These are phyloP conservation scores for Oreortyx pictus DNA, from an alignment of 2,797 vertebrate species.

Conservation along the genomic window DNA sequence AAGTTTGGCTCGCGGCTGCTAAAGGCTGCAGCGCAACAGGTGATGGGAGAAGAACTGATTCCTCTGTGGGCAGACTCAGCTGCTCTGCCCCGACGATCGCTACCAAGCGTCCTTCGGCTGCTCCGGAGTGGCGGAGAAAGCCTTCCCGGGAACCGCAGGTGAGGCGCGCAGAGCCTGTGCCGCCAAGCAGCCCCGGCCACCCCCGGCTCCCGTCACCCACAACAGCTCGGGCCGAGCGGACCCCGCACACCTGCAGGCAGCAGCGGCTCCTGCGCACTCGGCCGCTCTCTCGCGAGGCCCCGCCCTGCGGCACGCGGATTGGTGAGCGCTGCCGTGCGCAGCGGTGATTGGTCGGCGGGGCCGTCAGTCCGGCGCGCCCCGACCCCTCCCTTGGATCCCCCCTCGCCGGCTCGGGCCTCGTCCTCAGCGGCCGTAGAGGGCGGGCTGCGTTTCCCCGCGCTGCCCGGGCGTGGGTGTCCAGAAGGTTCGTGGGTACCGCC, in stretches of 20 bases:
- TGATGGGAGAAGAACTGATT: rapidly evolving
- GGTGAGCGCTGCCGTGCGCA: not conserved
- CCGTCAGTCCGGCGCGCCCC: conserved; percentile 49
- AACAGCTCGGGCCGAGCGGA: no score
- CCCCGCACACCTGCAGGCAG: not conserved
- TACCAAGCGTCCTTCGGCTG: no score
- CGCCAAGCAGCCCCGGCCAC: no score
- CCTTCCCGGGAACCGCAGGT: not conserved
- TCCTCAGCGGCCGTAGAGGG: not conserved
- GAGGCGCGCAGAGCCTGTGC: not conserved
- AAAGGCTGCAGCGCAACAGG: rapidly evolving
- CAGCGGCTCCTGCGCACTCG: not conserved
- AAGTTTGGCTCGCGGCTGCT: rapidly evolving
- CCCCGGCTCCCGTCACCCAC: not conserved
- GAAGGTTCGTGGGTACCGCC: not conserved
- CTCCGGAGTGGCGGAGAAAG: rapidly evolving
- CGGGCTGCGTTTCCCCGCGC: no score
- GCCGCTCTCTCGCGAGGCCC: conserved; percentile 27
- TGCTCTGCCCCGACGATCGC: not conserved
- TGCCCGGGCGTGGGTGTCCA: not conserved
- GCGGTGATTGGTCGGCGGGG: conserved; percentile 18
- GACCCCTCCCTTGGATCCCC: not conserved
- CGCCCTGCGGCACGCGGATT: conserved; percentile 18
- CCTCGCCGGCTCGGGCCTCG: conserved; percentile 55
- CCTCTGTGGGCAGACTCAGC: not conserved